These are phyloP conservation scores for Sialis lutaria DNA, from an alignment of 2,888 invertebrate species.

Conservation along the genomic window DNA sequence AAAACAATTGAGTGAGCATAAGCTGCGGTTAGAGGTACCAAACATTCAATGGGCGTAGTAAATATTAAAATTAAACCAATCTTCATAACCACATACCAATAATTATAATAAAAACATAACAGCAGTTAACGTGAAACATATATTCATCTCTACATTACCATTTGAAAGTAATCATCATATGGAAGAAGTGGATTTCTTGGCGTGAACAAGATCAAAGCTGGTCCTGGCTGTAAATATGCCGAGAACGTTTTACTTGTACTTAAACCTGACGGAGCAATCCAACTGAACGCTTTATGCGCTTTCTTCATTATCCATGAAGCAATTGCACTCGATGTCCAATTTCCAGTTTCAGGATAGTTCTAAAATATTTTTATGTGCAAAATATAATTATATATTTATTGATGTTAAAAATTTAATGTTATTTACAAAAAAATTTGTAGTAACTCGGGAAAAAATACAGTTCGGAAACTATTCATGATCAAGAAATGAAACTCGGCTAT, in stretches of 20 bases:
- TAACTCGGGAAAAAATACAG: too few relatives aligned
- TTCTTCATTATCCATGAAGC: slow-evolving; percentile 44
- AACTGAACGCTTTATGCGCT: slow-evolving; percentile 40
- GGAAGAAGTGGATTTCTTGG: slow-evolving; percentile 54
- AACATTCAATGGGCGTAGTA: too few relatives aligned
- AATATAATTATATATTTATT: too few relatives aligned
- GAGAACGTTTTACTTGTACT: slow-evolving; percentile 42
- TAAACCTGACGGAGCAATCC: slow-evolving; percentile 51
- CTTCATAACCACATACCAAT: too few relatives aligned
- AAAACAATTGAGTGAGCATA: too few relatives aligned
- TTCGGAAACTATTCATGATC: too few relatives aligned
- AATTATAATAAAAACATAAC: too few relatives aligned
- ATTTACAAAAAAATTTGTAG: too few relatives aligned
- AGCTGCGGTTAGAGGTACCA: too few relatives aligned
- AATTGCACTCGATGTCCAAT: slow-evolving; percentile 30
- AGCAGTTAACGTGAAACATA: too few relatives aligned
- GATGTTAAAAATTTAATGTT: too few relatives aligned
- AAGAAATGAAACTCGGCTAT: neutral
- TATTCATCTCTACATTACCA: slow-evolving; percentile 30
- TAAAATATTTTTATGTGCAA: slow-evolving; percentile 13
- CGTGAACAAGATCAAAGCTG: slow-evolving; percentile 60
- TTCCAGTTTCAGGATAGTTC: slow-evolving; percentile 32
- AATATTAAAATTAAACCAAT: too few relatives aligned
- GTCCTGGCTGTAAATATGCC: slow-evolving; percentile 46
- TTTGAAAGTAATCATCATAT: slow-evolving; percentile 45